These are phyloP conservation scores for Luperina nickerlii DNA, from an alignment of 2,888 invertebrate species.

Conservation along the genomic window DNA sequence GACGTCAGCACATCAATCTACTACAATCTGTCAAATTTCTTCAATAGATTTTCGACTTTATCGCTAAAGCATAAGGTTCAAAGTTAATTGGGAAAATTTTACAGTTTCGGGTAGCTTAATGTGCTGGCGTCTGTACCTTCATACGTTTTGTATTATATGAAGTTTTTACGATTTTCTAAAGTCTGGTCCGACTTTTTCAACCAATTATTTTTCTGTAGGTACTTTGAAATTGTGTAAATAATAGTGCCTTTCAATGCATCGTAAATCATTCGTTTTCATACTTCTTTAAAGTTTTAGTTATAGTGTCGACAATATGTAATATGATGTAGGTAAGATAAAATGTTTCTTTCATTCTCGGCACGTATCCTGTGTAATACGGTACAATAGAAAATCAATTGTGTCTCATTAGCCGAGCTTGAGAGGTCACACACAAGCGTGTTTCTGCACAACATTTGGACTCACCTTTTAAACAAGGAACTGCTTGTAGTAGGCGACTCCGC, in stretches of 20 bases:
- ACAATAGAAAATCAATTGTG: too few species aligned
- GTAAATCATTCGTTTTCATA: neutral
- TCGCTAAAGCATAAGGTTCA: too few species aligned
- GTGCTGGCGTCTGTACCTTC: neutral
- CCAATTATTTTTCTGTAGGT: neutral
- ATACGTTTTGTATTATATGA: neutral
- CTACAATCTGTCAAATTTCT: too few species aligned
- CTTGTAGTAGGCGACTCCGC: neutral
- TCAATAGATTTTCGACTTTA: too few species aligned
- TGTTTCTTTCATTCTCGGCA: neutral
- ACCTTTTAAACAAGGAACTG: neutral
- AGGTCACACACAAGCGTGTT: neutral
- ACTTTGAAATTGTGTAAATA: neutral
- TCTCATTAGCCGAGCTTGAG: too few species aligned
- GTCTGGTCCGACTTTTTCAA: neutral
- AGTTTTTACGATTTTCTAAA: conserved; percentile 1
- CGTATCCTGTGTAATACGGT: too few species aligned
- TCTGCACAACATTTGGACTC: neutral
- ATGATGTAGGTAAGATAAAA: neutral
- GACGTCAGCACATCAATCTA: too few species aligned
- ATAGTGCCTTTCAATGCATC: neutral
- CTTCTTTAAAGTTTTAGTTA: neutral
- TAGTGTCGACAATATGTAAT: neutral
- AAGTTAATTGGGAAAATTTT: too few species aligned
- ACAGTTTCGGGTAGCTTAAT: too few species aligned